Percentiles rank a stretch among this genome's conserved stretches.
Evolutionary conservation across 1,140 invertebrate species (phyloP).

Genomic region (Acyrthosiphon pisum): DNA sequence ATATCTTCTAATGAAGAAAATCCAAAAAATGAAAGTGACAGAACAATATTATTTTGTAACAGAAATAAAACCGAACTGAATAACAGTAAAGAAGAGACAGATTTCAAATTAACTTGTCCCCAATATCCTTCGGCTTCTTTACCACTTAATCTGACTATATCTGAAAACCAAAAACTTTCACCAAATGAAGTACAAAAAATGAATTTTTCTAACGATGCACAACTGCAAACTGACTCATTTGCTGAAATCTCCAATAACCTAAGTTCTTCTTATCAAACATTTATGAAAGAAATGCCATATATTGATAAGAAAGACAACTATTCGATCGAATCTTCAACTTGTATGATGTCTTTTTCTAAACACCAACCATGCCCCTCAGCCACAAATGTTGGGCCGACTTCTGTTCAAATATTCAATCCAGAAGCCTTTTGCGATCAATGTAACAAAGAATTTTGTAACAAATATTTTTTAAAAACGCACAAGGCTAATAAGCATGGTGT

Average conservation of each 20-base stretch:
- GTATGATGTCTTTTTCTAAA: neutral
- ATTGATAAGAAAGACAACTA: neutral
- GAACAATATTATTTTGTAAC: neutral
- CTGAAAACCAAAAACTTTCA: neutral
- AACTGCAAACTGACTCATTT: neutral
- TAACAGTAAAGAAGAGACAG: neutral
- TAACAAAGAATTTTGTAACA: constrained; percentile 99
- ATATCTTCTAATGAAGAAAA: constrained; percentile 59
- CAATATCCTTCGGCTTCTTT: neutral
- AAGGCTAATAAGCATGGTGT: constrained; percentile 95
- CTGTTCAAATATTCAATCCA: constrained; percentile 81
- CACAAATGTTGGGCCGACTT: neutral
- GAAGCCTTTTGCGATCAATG: constrained; percentile 96
- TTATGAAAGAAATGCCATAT: neutral
- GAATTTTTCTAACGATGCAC: neutral
- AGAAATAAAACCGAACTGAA: neutral
- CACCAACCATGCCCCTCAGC: neutral
- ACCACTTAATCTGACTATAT: neutral
- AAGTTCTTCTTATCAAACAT: neutral
- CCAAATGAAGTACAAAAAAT: neutral
- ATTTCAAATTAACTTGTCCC: neutral
- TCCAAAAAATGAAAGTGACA: neutral
- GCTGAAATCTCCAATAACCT: neutral
- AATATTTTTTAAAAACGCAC: constrained; percentile 98
- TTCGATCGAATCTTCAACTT: neutral